A percentile compares a stretch with the other conserved stretches of the same genome.
Evolutionary conservation across 1,140 invertebrate species (phyloP).

Genomic region (Bombus cullumanus): DNA sequence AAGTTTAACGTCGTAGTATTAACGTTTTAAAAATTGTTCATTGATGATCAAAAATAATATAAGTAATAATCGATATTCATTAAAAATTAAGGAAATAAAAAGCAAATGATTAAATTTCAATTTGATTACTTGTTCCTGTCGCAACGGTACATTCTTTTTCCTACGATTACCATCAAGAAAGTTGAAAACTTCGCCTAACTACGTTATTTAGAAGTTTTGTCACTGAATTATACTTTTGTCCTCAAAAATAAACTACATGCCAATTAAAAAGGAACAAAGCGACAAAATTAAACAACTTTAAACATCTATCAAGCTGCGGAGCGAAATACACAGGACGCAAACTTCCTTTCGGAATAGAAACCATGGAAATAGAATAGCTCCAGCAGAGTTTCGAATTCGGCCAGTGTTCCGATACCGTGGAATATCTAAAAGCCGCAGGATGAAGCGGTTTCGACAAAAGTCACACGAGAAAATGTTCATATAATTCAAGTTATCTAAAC

Average conservation of each 20-base stretch:
- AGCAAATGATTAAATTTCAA: not conserved
- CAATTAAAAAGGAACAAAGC: not conserved
- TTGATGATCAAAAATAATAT: no score
- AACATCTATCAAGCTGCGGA: not conserved
- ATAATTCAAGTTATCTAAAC: constrained; percentile 6
- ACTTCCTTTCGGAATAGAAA: not conserved
- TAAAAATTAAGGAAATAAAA: not conserved
- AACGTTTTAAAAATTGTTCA: no score
- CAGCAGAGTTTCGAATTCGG: constrained; percentile 12
- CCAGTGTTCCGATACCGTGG: not conserved
- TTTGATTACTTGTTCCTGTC: not conserved
- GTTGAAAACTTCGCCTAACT: not conserved
- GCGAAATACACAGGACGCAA: not conserved
- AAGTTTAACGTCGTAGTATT: no score
- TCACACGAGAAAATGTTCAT: not conserved
- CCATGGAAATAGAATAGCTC: not conserved
- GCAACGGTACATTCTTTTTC: not conserved
- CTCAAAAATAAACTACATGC: not conserved
- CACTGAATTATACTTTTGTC: no score
- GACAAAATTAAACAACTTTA: no score
- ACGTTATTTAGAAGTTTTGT: not conserved
- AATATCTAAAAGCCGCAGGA: constrained; percentile 6
- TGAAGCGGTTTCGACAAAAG: constrained; percentile 10
- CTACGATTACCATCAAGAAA: not conserved
- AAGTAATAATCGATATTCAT: not conserved